Evolutionary conservation across 2,797 vertebrate species (phyloP), one percentile per base, ranked within the genome.

Genomic region (Gymnoscopelus braueri): DNA sequence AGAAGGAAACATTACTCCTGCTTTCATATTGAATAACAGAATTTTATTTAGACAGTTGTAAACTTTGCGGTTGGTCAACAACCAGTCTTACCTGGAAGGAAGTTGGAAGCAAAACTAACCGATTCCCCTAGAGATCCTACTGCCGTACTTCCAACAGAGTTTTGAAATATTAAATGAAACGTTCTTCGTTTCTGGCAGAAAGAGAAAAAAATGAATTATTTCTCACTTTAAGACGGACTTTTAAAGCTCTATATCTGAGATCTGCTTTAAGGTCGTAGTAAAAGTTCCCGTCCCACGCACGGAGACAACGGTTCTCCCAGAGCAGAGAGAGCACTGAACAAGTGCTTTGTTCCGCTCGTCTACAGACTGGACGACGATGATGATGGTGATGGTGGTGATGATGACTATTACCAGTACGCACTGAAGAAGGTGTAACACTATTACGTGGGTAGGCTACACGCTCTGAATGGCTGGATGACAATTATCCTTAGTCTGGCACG

Each of bases 261-360:
- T 0, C 10, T 14, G 51, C 19, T 11, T 13, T 32, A 0, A 39
- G 24, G 39, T 44, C 39, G 39, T 44, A 23, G 6, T 2, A 4
- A n/a, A 1, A 23, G 0, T 50, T 32, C 10, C 53, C 19, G 75
- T 76, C 54, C 52, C 15, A 2, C 60, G 14, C 24, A 57, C 67
- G 81, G 15, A 67, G 13, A 62, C 65, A 66, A 32, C 80, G 68
- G 63, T 68, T 51, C 51, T 52, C 59, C 1, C 72, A 3, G 53
- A 2, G 49, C 0, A 19, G 64, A 55, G 49, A 3, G 53, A 2
- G 49, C 0, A 19, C 65, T 57, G 49, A 78, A 67, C 84, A 75
- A 84, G 78, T 67, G 82, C 78, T 78, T 75, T 74, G 85, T 86
- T 79, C 81, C 81, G 78, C 86, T 74, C 52, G 74, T 74, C 61